A percentile compares a stretch with the other conserved stretches of the same genome.
Conservation (phyloP, 2,113 vertebrate species). For the Tupaia chinensis region DNA sequence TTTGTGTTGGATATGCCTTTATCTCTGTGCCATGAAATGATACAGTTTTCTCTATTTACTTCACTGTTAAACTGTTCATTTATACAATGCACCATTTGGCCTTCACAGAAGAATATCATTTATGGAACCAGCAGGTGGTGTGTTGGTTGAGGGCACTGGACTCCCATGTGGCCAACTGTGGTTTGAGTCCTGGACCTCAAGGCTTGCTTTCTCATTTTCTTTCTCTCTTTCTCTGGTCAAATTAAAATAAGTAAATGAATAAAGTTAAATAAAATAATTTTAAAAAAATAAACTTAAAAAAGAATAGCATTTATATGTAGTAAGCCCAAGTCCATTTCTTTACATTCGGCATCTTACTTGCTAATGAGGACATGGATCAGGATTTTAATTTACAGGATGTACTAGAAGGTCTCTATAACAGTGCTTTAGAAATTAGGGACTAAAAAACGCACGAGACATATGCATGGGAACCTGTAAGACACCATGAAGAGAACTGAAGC, state of each 20-base stretch:
- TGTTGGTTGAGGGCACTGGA: too few species aligned
- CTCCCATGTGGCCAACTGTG: too few species aligned
- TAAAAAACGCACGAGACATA: neutral
- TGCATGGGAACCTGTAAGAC: neutral
- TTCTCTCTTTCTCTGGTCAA: too few species aligned
- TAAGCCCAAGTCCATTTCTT: conserved; percentile 31
- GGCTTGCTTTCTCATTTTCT: too few species aligned
- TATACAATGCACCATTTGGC: neutral
- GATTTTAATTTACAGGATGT: neutral
- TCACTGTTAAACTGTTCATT: neutral
- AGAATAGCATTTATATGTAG: conserved; percentile 26
- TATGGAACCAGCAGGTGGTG: neutral
- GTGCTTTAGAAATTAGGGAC: conserved; percentile 20
- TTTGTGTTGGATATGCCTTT: neutral
- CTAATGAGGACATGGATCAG: neutral
- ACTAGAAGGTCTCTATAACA: neutral
- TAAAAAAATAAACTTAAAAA: neutral
- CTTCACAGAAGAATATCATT: conserved; percentile 22
- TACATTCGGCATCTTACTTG: conserved; percentile 2
- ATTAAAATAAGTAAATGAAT: too few species aligned
- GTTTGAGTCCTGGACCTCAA: too few species aligned
- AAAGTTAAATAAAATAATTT: too few species aligned
- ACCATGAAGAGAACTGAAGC: neutral
- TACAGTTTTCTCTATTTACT: neutral
- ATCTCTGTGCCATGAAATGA: neutral